Conservation (phyloP, 2,888 invertebrate species). For the Drosophila ustulata region DNA sequence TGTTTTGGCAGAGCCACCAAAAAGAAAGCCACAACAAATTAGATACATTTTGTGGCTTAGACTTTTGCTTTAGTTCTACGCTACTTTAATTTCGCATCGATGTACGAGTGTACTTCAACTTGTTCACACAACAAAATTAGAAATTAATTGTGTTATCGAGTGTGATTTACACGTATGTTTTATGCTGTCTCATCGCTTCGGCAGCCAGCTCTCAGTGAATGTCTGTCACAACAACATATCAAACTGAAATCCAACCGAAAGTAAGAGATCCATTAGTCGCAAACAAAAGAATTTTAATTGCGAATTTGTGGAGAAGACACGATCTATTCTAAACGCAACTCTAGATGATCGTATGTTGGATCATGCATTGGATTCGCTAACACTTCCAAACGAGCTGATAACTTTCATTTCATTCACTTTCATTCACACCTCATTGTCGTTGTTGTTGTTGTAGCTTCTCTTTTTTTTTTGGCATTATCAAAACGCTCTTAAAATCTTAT, state of each 20-base stretch:
- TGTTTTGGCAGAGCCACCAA: slow-evolving; percentile 45
- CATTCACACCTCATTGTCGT: slow-evolving; percentile 64
- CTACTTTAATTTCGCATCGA: slow-evolving; percentile 70
- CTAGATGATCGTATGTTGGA: slow-evolving; percentile 41
- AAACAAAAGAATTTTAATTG: slow-evolving; percentile 74
- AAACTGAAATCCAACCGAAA: slow-evolving; percentile 52
- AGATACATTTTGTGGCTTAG: slow-evolving; percentile 73
- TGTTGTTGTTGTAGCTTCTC: not conserved
- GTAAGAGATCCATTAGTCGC: slow-evolving; percentile 67
- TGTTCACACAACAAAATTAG: slow-evolving; percentile 45
- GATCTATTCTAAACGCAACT: slow-evolving; percentile 60
- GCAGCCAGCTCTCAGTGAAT: slow-evolving; percentile 45
- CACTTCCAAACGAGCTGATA: slow-evolving; percentile 52
- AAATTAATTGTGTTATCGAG: slow-evolving; percentile 64
- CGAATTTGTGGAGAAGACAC: slow-evolving; percentile 25
- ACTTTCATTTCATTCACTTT: slow-evolving; percentile 75
- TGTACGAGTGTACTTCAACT: slow-evolving; percentile 4
- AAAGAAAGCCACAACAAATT: slow-evolving; percentile 70
- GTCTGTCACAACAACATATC: slow-evolving; percentile 19
- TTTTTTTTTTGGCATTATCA: slow-evolving; percentile 47
- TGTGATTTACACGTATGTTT: slow-evolving; percentile 31
- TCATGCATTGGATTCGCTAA: slow-evolving; percentile 40
- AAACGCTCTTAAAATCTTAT: slow-evolving; percentile 47
- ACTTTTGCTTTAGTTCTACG: slow-evolving; percentile 72
- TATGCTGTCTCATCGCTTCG: slow-evolving; percentile 43